phyloP scores from a whole-genome alignment of 1,140 invertebrate species.

The Trypoxylus dichotomus region DNA sequence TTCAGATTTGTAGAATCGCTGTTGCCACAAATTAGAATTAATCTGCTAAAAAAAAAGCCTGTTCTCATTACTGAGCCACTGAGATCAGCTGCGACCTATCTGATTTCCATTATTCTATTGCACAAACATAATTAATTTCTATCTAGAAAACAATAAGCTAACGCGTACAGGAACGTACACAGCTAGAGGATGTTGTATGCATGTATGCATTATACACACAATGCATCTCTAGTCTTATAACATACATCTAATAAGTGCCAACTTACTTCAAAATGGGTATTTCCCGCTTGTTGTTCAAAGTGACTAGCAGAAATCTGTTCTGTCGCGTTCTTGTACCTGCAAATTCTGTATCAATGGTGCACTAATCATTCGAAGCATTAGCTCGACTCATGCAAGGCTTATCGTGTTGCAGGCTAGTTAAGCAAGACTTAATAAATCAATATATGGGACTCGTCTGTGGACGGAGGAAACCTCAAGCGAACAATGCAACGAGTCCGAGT shows the following conservation, averaged over 20 bases:
- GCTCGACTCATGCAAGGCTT: neutral
- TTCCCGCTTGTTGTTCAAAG: neutral
- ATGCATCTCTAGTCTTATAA: too few species aligned
- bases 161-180: neutral
- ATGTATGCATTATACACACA: neutral
- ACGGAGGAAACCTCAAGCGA: neutral
- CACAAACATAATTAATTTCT: neutral
- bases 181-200: neutral
- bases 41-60: too few species aligned
- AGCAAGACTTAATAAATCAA: slow-evolving; percentile 18
- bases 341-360: slow-evolving; percentile 1
- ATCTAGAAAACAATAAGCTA: neutral
- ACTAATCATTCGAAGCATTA: slow-evolving; percentile 1
- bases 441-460: neutral
- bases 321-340: neutral
- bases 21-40: too few species aligned
- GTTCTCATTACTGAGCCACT: too few species aligned
- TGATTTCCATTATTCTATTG: neutral
- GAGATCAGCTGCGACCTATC: too few species aligned
- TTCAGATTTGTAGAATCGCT: too few species aligned
- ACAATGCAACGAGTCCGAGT: neutral
- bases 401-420: neutral
- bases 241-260: too few species aligned
- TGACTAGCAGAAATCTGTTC: neutral
- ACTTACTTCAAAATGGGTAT: too few species aligned